phyloP scores from a whole-genome alignment of 2,797 vertebrate genomes.

The Oryzias sinensis region DNA sequence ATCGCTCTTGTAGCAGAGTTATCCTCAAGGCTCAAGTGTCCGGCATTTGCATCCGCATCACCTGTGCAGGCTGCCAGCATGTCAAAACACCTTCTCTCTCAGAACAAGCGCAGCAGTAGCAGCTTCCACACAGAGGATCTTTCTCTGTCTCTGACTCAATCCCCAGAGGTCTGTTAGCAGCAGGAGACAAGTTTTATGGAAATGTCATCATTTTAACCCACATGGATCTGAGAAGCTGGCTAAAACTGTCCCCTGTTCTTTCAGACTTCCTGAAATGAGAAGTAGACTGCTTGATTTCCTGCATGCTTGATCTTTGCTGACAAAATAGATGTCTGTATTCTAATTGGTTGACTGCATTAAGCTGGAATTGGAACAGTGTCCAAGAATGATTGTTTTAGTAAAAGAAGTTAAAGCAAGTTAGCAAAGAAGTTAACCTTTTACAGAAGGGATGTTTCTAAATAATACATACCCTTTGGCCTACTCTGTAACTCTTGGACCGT shows the following conservation, averaged over 20 bases:
- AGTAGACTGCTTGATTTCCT: conserved; percentile 60
- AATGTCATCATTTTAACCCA: conserved; percentile 67
- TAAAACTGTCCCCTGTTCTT: conserved; percentile 53
- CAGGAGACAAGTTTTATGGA: conserved; percentile 57
- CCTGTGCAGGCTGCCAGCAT: conserved; percentile 24
- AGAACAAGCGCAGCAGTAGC: conserved; percentile 44
- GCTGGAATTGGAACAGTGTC: conserved; percentile 63
- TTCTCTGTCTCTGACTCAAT: conserved; percentile 37
- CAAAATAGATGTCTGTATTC: conserved; percentile 63
- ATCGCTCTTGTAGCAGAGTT: conserved; percentile 27
- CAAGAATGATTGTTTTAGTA: conserved; percentile 65
- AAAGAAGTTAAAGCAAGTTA: conserved; percentile 50
- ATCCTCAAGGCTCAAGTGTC: conserved; percentile 39
- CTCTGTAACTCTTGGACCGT: too few species aligned
- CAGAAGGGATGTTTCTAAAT: too few species aligned
- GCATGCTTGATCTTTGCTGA: conserved; percentile 43
- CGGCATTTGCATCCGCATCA: conserved; percentile 55
- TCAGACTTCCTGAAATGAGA: conserved; percentile 57
- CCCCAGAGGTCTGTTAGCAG: conserved; percentile 68
- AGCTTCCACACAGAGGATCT: conserved; percentile 41
- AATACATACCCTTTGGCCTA: too few species aligned
- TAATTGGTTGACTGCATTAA: conserved; percentile 69
- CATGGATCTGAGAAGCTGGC: conserved; percentile 22
- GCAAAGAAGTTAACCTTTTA: too few species aligned
- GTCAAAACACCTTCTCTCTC: conserved; percentile 52